phyloP scores from a whole-genome alignment of 2,113 vertebrate genomes.

The Lamprologus tigripictilis region DNA sequence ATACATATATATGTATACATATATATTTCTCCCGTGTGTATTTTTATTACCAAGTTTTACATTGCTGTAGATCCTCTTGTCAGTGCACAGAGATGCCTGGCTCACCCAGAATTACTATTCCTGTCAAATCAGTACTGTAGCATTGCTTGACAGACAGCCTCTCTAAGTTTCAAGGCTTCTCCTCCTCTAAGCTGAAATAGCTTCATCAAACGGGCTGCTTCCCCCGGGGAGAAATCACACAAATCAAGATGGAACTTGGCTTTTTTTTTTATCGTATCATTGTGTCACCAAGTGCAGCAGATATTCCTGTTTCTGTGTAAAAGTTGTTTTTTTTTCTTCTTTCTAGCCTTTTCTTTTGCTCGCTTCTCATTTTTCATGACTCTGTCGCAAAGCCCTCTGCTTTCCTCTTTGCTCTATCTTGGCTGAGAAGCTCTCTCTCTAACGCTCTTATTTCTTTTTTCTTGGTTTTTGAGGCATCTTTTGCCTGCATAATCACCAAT shows the following conservation, averaged over 20 bases:
- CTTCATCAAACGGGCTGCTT: not conserved
- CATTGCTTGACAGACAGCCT: constrained; percentile 24
- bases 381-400: not conserved
- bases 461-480: not conserved
- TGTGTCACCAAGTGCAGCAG: not conserved
- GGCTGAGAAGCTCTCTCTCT: not conserved
- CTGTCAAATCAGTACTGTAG: constrained; percentile 1
- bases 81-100: not conserved
- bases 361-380: not conserved
- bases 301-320: not conserved
- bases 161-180: not conserved
- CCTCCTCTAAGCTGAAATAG: not conserved
- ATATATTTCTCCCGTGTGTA: not conserved
- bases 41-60: not conserved
- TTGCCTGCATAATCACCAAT: not conserved
- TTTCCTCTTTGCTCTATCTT: not conserved
- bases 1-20: fast-evolving
- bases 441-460: not conserved
- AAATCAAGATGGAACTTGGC: not conserved
- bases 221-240: not conserved
- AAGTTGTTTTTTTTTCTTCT: not conserved
- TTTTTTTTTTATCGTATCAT: not conserved
- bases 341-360: not conserved
- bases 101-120: not conserved
- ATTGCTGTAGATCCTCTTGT: not conserved